phyloP scores from a whole-genome alignment of 1,140 invertebrate genomes.

The Mactra quadrangularis region DNA sequence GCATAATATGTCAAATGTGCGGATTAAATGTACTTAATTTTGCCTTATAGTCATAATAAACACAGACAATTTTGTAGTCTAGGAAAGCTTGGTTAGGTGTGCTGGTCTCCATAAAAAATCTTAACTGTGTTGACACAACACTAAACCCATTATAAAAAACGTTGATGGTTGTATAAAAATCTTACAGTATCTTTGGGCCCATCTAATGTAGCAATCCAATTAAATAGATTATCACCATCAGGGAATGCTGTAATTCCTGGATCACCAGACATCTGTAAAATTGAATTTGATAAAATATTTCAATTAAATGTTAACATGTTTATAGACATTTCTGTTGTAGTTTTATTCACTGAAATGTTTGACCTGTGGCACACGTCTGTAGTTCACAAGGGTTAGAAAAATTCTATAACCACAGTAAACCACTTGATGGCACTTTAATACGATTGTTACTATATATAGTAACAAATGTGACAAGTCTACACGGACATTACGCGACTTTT shows the following conservation, averaged over 20 bases:
- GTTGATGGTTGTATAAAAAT: too few species aligned
- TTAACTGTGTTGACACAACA: too few species aligned
- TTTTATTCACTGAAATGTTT: background rate
- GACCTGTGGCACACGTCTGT: background rate
- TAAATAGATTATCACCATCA: constrained; percentile 97
- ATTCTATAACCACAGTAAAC: background rate
- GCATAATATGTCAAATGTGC: too few species aligned
- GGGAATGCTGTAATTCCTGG: constrained; percentile 98
- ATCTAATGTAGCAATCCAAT: constrained; percentile 97
- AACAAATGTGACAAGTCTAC: too few species aligned
- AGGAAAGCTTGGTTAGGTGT: too few species aligned
- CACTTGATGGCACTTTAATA: background rate
- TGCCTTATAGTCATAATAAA: too few species aligned
- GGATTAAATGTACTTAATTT: too few species aligned
- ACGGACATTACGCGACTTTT: too few species aligned
- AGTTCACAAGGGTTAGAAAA: background rate
- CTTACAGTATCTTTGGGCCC: constrained; percentile 94
- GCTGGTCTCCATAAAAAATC: too few species aligned
- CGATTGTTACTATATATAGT: too few species aligned
- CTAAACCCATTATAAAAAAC: too few species aligned
- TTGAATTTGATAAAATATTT: constrained; percentile 40
- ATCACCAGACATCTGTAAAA: constrained; percentile 90
- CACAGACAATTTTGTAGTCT: too few species aligned
- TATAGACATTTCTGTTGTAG: background rate
- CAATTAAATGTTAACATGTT: background rate